Evolutionary conservation across 2,113 vertebrate genomes (phyloP).

Genomic region (Calidris pugnax): DNA sequence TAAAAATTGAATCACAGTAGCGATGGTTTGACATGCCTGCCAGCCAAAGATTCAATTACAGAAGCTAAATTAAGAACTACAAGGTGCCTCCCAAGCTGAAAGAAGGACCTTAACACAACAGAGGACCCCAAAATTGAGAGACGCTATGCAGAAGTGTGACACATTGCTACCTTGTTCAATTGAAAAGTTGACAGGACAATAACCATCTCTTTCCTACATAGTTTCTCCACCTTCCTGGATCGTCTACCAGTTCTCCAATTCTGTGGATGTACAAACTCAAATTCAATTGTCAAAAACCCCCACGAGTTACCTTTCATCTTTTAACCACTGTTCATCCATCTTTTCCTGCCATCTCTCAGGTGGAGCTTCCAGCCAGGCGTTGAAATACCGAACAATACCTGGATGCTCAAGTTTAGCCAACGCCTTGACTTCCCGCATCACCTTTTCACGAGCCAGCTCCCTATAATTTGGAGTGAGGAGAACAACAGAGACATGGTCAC

Average conservation of each 20-base stretch:
- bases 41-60: not conserved
- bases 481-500: not conserved
- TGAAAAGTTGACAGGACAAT: not conserved
- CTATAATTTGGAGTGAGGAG: slow-evolving; percentile 59
- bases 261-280: not conserved
- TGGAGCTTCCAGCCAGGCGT: slow-evolving; percentile 96
- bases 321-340: slow-evolving; percentile 95
- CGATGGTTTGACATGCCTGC: not conserved
- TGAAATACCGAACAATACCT: slow-evolving; percentile 97
- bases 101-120: not conserved
- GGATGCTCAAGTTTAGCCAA: slow-evolving; percentile 96
- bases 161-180: not conserved
- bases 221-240: not conserved
- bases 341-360: slow-evolving; percentile 96
- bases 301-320: slow-evolving; percentile 86
- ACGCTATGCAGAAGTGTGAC: not conserved
- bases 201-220: not conserved
- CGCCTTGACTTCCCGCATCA: slow-evolving; percentile 97
- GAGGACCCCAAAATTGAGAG: not conserved
- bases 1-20: not conserved
- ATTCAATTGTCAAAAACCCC: not conserved
- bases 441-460: slow-evolving; percentile 94
- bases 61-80: not conserved
- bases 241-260: not conserved
- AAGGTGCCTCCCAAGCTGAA: not conserved